phyloP scores from a whole-genome alignment of 2,113 vertebrate genomes.

The Perccottus glenii region DNA sequence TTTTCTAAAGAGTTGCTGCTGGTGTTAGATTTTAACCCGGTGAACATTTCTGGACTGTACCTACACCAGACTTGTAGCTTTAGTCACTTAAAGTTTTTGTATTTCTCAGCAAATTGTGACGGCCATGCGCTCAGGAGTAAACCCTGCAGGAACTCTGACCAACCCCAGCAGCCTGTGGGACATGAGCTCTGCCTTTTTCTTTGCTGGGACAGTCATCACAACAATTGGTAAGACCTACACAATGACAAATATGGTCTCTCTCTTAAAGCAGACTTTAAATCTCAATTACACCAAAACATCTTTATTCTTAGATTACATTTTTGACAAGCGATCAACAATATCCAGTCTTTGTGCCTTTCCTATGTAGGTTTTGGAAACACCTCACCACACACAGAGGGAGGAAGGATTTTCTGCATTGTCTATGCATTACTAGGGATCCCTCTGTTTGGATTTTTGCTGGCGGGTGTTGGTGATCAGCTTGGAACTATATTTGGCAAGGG shows the following conservation, averaged over 20 bases:
- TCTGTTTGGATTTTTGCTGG: slow-evolving; percentile 93
- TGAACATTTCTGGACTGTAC: too few relatives aligned
- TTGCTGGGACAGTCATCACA: slow-evolving; percentile 97
- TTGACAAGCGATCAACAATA: background rate
- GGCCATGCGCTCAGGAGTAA: slow-evolving; percentile 93
- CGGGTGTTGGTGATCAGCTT: slow-evolving; percentile 94
- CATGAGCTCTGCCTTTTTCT: slow-evolving; percentile 97
- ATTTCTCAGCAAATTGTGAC: slow-evolving; percentile 89
- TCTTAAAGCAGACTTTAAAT: background rate
- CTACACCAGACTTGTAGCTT: too few relatives aligned
- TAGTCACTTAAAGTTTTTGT: background rate
- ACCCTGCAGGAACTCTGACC: slow-evolving; percentile 88
- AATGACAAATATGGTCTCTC: background rate
- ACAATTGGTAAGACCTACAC: slow-evolving; percentile 87
- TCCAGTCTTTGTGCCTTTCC: slow-evolving; percentile 12
- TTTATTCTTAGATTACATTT: too few relatives aligned
- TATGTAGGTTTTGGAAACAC: slow-evolving; percentile 92
- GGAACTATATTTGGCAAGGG: slow-evolving; percentile 96
- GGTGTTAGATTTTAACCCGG: too few relatives aligned
- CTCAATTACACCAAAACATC: too few relatives aligned
- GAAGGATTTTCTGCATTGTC: slow-evolving; percentile 95
- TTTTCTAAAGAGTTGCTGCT: background rate
- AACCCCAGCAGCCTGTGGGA: slow-evolving; percentile 96
- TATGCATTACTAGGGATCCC: slow-evolving; percentile 95
- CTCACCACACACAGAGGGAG: slow-evolving; percentile 93